phyloP scores from a whole-genome alignment of 1,140 invertebrate genomes.

The Acromyrmex charruanus region DNA sequence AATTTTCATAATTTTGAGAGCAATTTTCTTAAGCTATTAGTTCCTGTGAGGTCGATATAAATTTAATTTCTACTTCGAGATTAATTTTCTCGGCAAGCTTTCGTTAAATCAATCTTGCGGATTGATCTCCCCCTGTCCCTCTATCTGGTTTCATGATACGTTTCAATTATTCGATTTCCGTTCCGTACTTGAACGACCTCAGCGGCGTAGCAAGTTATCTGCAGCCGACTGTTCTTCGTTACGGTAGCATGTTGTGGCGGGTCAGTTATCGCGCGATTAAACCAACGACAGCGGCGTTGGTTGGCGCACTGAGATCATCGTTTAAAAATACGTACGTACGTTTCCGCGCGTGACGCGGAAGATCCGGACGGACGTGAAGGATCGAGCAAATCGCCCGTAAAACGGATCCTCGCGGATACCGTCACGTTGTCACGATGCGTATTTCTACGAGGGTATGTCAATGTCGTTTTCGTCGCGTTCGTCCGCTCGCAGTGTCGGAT shows the following conservation, averaged over 20 bases:
- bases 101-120: not conserved
- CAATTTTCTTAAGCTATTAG: not conserved
- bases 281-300: not conserved
- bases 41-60: not conserved
- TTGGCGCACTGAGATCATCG: constrained; percentile 32
- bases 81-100: not conserved
- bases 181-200: constrained; percentile 24
- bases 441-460: not conserved
- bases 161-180: constrained; percentile 29
- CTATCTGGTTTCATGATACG: not conserved
- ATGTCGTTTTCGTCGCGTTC: not conserved
- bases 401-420: not conserved
- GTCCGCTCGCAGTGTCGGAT: not conserved
- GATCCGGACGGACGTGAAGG: not conserved
- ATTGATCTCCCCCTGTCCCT: not conserved
- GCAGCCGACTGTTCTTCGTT: not conserved
- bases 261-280: constrained; percentile 65
- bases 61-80: constrained; percentile 16
- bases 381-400: constrained; percentile 33
- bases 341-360: too few relatives aligned
- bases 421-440: not conserved
- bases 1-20: constrained; percentile 4
- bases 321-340: constrained; percentile 47
- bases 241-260: constrained; percentile 46
- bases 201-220: constrained; percentile 23